Evolutionary conservation across 2,888 invertebrate genomes (phyloP), one percentile per base, ranked within the genome.

Genomic region (Gasteruption jaculator): DNA sequence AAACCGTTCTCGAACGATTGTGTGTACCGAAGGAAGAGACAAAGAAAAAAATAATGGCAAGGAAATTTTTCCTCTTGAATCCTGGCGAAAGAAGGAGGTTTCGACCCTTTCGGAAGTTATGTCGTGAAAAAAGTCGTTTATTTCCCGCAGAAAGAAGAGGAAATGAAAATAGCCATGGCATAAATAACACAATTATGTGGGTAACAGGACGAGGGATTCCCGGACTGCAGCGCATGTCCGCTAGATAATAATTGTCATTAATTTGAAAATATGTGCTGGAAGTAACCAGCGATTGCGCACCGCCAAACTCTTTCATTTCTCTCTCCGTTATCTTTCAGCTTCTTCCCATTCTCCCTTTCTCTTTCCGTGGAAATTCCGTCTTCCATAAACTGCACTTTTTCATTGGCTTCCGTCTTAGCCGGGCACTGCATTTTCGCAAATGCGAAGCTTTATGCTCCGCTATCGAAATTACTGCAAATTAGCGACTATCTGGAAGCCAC

Each of bases 241-340:
- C 46, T 50, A 54, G 58, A 54, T 57, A 57, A 60, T 60, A 60
- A 60, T 60, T 60, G 60, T 57, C 61, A 60, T 60, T 60, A 61
- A 60, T 49, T 47, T 51, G 56, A 52, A 60, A 61, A 60, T 60
- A 60, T 60, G 60, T 57, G 58, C 53, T 54, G 58, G 56, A 61
- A 60, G 58, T 56, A 60, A 58, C 49, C 53, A 48, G 46, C 49
- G 49, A 59, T 57, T 52, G 56, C 48, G 47, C 39, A 42, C 45
- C 36, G 41, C 42, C 53, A 40, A 48, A 43, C 18, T 38, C 35
- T 32, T 42, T 15, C 31, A 5, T n/a, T 29, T 30, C 21, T 25
- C 37, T 12, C 19, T 15, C 15, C 11, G n/a, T n/a, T 15, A 5
- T 14, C n/a, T 5, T 4, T 25, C 18, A 19, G 2, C 8, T 32